Conservation (phyloP, 2,888 invertebrate species). For the Eupithecia insigniata region DNA sequence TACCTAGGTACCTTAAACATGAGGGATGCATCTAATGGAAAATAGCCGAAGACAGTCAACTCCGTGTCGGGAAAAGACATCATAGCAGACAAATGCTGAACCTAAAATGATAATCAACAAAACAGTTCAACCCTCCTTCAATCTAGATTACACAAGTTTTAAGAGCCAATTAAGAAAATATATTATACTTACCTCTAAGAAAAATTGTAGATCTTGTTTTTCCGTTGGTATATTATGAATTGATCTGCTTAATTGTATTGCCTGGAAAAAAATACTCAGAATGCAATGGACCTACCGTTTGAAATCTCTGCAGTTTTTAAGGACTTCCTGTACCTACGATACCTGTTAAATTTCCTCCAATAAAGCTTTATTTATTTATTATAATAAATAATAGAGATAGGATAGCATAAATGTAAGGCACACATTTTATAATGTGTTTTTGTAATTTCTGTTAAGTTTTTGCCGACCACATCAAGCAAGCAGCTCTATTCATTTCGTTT, state of each 20-base stretch:
- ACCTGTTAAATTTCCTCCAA: too few species aligned
- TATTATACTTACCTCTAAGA: slow-evolving; percentile 59
- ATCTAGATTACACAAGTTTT: too few species aligned
- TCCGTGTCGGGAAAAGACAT: slow-evolving; percentile 62
- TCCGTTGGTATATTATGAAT: slow-evolving; percentile 66
- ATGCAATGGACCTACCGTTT: too few species aligned
- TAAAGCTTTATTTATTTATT: too few species aligned
- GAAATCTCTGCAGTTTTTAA: too few species aligned
- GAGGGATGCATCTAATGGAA: slow-evolving; percentile 66
- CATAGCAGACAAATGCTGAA: slow-evolving; percentile 71
- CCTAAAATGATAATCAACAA: slow-evolving; percentile 48
- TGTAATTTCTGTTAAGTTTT: too few species aligned
- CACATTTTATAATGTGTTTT: too few species aligned
- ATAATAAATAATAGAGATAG: too few species aligned
- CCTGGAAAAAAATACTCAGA: slow-evolving; percentile 49
- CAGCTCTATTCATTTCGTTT: too few species aligned
- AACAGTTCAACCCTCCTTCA: neutral
- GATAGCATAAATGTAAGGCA: too few species aligned
- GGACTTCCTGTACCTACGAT: too few species aligned
- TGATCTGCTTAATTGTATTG: slow-evolving; percentile 58
- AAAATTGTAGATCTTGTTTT: slow-evolving; percentile 59
- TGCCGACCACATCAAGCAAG: too few species aligned
- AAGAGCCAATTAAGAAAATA: neutral
- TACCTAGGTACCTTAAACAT: slow-evolving; percentile 64
- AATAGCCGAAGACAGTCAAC: slow-evolving; percentile 66